Evolutionary conservation across 2,113 vertebrate species (phyloP).

Genomic region (Phaetusa simplex): DNA sequence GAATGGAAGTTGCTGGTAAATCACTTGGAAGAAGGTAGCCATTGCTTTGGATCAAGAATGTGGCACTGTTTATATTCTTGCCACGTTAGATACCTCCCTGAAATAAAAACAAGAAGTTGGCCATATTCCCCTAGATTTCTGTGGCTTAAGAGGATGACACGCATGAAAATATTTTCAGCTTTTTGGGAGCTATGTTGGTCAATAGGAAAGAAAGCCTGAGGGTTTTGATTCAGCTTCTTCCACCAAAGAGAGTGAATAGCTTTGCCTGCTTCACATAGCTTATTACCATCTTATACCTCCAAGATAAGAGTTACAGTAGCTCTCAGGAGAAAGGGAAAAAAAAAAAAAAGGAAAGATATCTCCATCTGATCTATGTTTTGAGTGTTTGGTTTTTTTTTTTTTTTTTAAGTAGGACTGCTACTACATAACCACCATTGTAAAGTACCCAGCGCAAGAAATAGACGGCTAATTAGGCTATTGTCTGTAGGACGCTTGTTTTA

Average conservation of each 20-base stretch:
- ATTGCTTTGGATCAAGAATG: background rate
- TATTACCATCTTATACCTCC: background rate
- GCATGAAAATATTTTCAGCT: background rate
- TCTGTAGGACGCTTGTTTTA: conserved; percentile 29
- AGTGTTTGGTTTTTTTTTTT: background rate
- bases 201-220: background rate
- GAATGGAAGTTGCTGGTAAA: background rate
- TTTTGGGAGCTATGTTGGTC: background rate
- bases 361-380: background rate
- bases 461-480: conserved; percentile 54
- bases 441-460: conserved; percentile 37
- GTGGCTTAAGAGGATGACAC: background rate
- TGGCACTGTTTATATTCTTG: background rate
- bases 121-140: background rate
- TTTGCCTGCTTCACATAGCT: background rate
- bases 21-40: background rate
- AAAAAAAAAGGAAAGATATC: too few relatives aligned
- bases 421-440: background rate
- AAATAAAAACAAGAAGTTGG: background rate
- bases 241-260: background rate
- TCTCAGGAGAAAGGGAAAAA: background rate
- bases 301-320: background rate
- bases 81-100: fast-evolving
- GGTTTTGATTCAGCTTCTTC: background rate
- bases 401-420: background rate